These are phyloP conservation scores for Eremophila alpestris DNA, from an alignment of 2,797 vertebrate species.

Conservation along the genomic window DNA sequence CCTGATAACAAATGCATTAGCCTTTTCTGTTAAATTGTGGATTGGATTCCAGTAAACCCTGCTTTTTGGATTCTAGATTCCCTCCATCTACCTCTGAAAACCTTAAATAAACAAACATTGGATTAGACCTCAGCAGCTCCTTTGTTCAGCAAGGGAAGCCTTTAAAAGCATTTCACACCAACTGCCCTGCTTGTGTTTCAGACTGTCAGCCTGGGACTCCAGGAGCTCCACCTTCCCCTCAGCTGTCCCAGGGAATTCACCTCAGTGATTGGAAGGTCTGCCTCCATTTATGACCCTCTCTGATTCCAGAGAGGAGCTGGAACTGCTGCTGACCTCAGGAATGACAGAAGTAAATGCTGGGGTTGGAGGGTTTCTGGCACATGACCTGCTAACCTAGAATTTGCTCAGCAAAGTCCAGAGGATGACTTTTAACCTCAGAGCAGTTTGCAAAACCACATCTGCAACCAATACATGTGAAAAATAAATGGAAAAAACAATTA, in stretches of 20 bases:
- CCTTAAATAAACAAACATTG: slow-evolving; percentile 30
- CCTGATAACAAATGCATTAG: neutral
- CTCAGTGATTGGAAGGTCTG: neutral
- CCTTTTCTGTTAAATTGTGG: neutral
- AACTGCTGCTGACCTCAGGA: slow-evolving; percentile 22
- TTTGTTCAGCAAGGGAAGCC: neutral
- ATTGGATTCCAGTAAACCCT: neutral
- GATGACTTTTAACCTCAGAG: slow-evolving; percentile 22
- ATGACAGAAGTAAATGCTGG: neutral
- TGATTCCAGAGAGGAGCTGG: neutral
- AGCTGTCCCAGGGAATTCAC: neutral
- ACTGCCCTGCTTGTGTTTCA: neutral
- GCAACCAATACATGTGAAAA: slow-evolving; percentile 7
- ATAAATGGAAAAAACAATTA: neutral
- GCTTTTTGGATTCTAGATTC: neutral
- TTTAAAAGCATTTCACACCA: slow-evolving; percentile 1
- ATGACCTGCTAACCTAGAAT: neutral
- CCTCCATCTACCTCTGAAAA: slow-evolving; percentile 17
- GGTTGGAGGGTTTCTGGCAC: neutral
- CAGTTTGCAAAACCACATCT: slow-evolving; percentile 18
- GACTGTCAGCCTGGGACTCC: neutral
- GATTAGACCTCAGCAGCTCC: slow-evolving; percentile 4
- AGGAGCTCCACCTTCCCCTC: neutral
- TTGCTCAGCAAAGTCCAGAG: neutral
- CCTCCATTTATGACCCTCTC: neutral